Evolutionary conservation across 2,888 invertebrate genomes (phyloP).

Genomic region (Sepiola atlantica): DNA sequence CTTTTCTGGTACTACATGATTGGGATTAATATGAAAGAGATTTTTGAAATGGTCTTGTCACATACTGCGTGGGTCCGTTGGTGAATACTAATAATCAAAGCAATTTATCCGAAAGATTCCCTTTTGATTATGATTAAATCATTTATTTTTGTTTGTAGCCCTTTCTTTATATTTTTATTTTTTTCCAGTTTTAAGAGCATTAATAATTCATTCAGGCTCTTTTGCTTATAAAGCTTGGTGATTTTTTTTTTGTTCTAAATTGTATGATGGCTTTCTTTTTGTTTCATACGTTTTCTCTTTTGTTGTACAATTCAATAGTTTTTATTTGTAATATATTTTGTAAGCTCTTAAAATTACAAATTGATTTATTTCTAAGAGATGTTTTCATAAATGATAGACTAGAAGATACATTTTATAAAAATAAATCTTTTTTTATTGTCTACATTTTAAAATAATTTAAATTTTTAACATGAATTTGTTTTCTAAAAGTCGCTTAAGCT

Average conservation of each 20-base stretch:
- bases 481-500: neutral
- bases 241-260: slow-evolving; percentile 33
- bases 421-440: neutral
- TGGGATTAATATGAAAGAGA: too few species aligned
- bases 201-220: neutral
- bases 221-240: slow-evolving; percentile 33
- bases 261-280: slow-evolving; percentile 21
- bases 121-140: too few species aligned
- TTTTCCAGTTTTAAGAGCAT: neutral
- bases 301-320: neutral
- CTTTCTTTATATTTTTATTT: too few species aligned
- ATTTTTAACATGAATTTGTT: neutral
- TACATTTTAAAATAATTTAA: neutral
- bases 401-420: neutral
- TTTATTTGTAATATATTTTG: neutral
- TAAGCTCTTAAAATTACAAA: too few species aligned
- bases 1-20: too few species aligned
- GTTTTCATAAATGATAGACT: neutral
- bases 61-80: too few species aligned
- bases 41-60: too few species aligned
- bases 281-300: slow-evolving; percentile 20
- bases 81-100: too few species aligned
- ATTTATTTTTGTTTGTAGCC: too few species aligned
- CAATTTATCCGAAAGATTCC: too few species aligned
- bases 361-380: neutral